Evolutionary conservation across 2,888 invertebrate genomes (phyloP).

Genomic region (Kuschelorhynchus macadamiae): DNA sequence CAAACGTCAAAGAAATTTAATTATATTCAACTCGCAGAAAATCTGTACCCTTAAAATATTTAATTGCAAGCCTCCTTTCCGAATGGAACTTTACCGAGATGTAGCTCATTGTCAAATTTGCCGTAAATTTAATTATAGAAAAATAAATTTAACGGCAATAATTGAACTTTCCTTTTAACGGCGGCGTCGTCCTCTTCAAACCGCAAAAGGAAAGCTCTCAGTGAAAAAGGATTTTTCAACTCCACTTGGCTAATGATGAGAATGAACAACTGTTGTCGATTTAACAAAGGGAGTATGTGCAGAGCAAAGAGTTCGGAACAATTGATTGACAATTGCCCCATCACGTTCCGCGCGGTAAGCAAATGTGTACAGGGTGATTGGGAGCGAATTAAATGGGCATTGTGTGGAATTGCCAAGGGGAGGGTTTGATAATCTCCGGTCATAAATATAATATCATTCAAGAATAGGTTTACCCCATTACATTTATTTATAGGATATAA

Average conservation of each 20-base stretch:
- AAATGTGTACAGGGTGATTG: constrained; percentile 35
- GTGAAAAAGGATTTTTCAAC: constrained; percentile 39
- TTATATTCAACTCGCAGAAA: too few relatives aligned
- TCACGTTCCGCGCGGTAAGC: constrained; percentile 49
- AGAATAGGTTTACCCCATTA: too few relatives aligned
- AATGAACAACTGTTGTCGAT: constrained; percentile 49
- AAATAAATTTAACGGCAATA: too few relatives aligned
- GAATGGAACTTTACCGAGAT: too few relatives aligned
- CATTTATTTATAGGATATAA: too few relatives aligned
- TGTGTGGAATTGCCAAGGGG: constrained; percentile 19
- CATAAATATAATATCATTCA: too few relatives aligned
- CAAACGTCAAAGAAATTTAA: too few relatives aligned
- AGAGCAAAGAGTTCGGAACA: constrained; percentile 44
- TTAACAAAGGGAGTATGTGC: constrained; percentile 39
- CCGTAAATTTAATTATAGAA: too few relatives aligned
- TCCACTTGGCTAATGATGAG: constrained; percentile 43
- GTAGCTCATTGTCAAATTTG: too few relatives aligned
- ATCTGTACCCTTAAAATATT: too few relatives aligned
- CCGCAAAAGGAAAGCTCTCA: constrained; percentile 27
- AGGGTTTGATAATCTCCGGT: too few relatives aligned
- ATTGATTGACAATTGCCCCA: constrained; percentile 54
- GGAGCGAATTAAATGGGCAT: constrained; percentile 24
- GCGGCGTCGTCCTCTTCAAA: neutral
- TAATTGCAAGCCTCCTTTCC: too few relatives aligned
- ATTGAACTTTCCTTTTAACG: constrained; percentile 3